phyloP scores from a whole-genome alignment of 2,797 vertebrate species.

The Acridotheres tristis region DNA sequence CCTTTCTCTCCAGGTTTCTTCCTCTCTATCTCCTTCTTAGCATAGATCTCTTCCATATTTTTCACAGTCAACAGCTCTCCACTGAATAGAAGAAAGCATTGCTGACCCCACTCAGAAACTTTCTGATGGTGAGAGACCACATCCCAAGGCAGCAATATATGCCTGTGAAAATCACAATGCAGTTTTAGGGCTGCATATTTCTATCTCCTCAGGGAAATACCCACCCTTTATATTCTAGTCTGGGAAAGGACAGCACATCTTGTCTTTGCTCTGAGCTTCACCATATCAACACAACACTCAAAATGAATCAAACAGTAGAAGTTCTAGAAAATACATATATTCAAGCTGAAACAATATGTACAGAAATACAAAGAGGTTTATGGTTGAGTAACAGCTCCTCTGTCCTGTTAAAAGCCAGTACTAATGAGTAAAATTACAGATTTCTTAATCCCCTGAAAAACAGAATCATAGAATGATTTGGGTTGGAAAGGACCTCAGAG shows the following conservation, averaged over 20 bases:
- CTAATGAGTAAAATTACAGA: not conserved
- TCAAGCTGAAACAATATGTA: not conserved
- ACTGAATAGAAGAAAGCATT: not conserved
- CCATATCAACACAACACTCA: accelerated
- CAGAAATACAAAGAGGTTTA: not conserved
- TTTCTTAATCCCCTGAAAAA: not conserved
- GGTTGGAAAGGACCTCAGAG: not conserved
- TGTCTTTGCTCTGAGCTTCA: not conserved
- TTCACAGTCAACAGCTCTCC: not conserved
- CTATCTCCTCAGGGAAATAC: not conserved
- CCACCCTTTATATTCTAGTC: no score
- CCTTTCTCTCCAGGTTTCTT: not conserved
- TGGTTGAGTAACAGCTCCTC: not conserved
- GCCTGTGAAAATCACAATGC: not conserved
- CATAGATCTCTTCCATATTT: not conserved
- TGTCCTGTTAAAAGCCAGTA: not conserved
- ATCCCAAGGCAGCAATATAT: not conserved
- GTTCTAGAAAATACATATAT: not conserved
- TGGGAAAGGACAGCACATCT: not conserved
- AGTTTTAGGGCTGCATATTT: not conserved
- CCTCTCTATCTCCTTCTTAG: not conserved
- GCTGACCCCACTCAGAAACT: not conserved
- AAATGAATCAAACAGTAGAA: not conserved
- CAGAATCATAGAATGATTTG: not conserved
- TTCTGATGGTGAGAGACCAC: not conserved